Evolutionary conservation across 2,113 vertebrate species (phyloP).

Genomic region (Heptranchias perlo): DNA sequence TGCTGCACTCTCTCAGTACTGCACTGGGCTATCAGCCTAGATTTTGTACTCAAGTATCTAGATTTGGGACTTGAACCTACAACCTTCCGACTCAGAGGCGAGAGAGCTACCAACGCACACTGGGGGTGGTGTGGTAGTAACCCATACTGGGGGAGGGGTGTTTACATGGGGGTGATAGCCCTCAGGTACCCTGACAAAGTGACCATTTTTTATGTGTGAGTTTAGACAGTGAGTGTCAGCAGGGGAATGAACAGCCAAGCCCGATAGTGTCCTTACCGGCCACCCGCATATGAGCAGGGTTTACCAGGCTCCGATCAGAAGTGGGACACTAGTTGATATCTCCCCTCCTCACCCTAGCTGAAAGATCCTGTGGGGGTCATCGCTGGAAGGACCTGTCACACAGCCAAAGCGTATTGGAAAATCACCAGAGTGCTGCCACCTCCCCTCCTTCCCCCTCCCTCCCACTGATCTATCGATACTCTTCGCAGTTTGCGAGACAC

Average conservation of each 20-base stretch:
- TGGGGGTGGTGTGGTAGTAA: too few relatives aligned
- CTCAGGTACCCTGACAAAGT: not conserved
- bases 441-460: not conserved
- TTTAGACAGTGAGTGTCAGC: too few relatives aligned
- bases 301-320: not conserved
- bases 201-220: not conserved
- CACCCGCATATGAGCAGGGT: not conserved
- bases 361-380: not conserved
- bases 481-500: not conserved
- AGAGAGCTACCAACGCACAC: too few relatives aligned
- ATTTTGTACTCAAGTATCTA: too few relatives aligned
- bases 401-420: not conserved
- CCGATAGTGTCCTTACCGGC: not conserved
- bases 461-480: too few relatives aligned
- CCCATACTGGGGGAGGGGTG: not conserved
- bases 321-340: not conserved
- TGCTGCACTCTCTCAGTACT: too few relatives aligned
- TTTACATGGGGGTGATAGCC: not conserved
- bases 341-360: not conserved
- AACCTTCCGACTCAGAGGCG: too few relatives aligned
- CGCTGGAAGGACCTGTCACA: not conserved
- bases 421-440: not conserved
- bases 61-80: too few relatives aligned
- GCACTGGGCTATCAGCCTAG: too few relatives aligned
- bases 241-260: not conserved